phyloP scores from a whole-genome alignment of 2,888 invertebrate genomes.

The Drosophila glabriapex region DNA sequence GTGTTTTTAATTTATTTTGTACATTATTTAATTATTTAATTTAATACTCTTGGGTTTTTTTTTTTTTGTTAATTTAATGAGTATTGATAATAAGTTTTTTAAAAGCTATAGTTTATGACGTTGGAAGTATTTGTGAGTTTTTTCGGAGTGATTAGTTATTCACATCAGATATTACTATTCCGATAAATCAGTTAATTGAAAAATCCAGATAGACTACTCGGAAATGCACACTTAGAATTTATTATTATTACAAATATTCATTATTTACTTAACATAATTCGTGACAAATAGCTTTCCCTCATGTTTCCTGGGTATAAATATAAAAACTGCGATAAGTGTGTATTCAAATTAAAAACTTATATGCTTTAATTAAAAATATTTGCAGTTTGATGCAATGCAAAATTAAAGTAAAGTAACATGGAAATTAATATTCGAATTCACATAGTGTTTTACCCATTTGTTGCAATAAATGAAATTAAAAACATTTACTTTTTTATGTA shows the following conservation, averaged over 20 bases:
- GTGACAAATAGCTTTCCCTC: slow-evolving; percentile 24
- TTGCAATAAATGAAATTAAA: not conserved
- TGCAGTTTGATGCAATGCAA: not conserved
- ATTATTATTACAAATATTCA: too few species aligned
- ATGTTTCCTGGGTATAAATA: slow-evolving; percentile 21
- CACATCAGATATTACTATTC: not conserved
- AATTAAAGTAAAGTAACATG: not conserved
- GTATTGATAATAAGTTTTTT: not conserved
- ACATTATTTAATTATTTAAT: not conserved
- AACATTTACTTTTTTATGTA: not conserved
- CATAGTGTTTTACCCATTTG: not conserved
- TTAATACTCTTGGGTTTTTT: not conserved
- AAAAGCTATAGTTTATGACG: not conserved
- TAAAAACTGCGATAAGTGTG: not conserved
- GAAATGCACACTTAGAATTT: slow-evolving; percentile 14
- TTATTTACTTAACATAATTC: slow-evolving; percentile 29
- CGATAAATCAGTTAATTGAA: not conserved
- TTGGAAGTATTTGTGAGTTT: not conserved
- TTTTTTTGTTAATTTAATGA: not conserved
- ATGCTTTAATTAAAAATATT: not conserved
- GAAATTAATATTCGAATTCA: not conserved
- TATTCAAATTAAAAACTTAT: slow-evolving; percentile 13
- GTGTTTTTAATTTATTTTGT: not conserved
- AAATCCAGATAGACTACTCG: not conserved
- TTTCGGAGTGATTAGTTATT: not conserved